Base-by-base conservation (phyloP, 2,797 vertebrate genomes). In the Podargus strigoides region DNA sequence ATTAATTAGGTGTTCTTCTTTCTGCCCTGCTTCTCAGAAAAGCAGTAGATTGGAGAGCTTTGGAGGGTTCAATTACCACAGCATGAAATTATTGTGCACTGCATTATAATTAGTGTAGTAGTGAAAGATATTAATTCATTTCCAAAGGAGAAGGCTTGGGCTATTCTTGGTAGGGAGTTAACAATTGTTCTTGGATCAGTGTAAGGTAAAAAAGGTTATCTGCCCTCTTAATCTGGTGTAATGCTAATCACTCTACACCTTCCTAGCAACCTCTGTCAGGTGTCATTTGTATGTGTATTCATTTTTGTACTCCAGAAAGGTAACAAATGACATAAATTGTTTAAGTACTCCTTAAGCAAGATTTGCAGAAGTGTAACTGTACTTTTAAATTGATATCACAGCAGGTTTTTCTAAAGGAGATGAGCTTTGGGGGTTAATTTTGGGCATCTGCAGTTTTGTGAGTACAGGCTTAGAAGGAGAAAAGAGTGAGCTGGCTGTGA, bases 1-100 rank as follows among this genome's bases (percentile, higher is more conserved):
- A 95, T 93, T 95, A 95, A 95, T 95, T 92, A 85, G 90, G 56
- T 91, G 89, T 70, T 93, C 67, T 87, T 92, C 80, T 58, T 94
- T 87, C 73, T 88, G 82, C 79, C 88, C 93, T 90, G 70, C 67
- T 95, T 96, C 83, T 74, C 70, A 63, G 92, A 85, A 93, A 87
- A 82, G 63, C 83, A 79, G 34, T 74, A 89, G 70, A 75, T 83
- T 89, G 67, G 76, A 90, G 76, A 91, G 49, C 63, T 85, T 91
- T 86, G 89, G 67, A 96, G 83, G 27, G 81, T 85, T 94, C 85
- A 78, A 5, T 91, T 94, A 95, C 95, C 52, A 6, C 93, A 92
- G 90, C 81, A 67, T 82, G 87, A 94, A 95, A 93, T 95, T 81
- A 78, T 53, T 90, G 74, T 87, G 87, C 56, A 27, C 56, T 32